Evolutionary conservation across 2,797 vertebrate species (phyloP), one percentile per base, ranked within the genome.

Genomic region (Echiichthys vipera): DNA sequence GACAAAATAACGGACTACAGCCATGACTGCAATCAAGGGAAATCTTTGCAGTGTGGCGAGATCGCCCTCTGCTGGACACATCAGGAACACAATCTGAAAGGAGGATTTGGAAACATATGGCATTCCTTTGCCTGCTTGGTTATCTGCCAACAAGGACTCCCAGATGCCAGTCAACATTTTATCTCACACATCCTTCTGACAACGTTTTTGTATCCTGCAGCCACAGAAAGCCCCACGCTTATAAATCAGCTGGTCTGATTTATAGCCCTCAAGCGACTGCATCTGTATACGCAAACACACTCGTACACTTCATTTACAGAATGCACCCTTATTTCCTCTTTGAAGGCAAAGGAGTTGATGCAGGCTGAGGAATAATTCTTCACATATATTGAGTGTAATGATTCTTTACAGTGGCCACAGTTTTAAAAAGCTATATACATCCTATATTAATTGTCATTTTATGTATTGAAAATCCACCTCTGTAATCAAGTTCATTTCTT

Each of bases 161-260:
- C 24, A 25, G 47, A 65, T 13, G 53, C 63, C 78, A 69, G 5
- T 59, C 13, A 15, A 34, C 40, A 42, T 46, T 43, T 65, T 7
- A 29, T 30, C 74, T 43, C 39, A 25, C 39, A 27, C 12, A 22
- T 42, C 39, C 57, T 77, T 63, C 67, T 63, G 57, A 67, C 70
- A 49, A 70, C 58, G 15, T 74, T 78, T 68, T 75, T 54, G 54
- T 27, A 13, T 64, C 22, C 15, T 47, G 14, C 9, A n/a, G 53
- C 61, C 69, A 65, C 63, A 62, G 63, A 74, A 78, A 64, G 81
- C 81, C 83, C 89, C 76, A 84, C 84, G 40, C 69, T 76, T 37
- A 46, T 43, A 66, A 81, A 88, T 93, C 92, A 93, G 92, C 92
- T 86, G 91, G 93, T 89, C 91, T 93, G 92, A 91, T 88, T 84